phyloP scores from a whole-genome alignment of 2,797 vertebrate species.

The Babyrousa celebensis region DNA sequence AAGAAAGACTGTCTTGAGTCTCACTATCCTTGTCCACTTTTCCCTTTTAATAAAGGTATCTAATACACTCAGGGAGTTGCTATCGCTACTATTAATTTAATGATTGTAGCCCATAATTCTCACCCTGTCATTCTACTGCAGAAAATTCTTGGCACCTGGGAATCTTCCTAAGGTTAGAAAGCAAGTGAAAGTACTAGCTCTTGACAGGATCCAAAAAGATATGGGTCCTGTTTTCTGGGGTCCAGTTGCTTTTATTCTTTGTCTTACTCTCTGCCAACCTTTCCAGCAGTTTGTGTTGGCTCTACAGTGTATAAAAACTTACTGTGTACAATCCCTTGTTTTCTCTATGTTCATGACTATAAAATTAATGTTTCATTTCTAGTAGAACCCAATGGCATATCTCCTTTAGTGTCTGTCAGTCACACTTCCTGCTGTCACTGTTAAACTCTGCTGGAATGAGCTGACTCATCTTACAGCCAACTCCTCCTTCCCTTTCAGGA shows the following conservation, averaged over 20 bases:
- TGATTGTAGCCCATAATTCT: constrained; percentile 67
- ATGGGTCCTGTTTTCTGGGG: neutral
- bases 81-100: constrained; percentile 75
- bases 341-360: constrained; percentile 36
- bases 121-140: constrained; percentile 7
- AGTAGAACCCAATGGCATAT: constrained; percentile 38
- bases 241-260: constrained; percentile 28
- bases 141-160: constrained; percentile 58
- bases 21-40: neutral
- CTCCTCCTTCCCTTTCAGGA: neutral
- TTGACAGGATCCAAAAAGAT: neutral
- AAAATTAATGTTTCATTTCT: constrained; percentile 67
- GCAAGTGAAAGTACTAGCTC: constrained; percentile 31
- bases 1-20: neutral
- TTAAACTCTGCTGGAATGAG: constrained; percentile 51
- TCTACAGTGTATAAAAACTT: neutral
- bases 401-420: constrained; percentile 60
- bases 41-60: constrained; percentile 40
- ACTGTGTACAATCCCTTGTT: constrained; percentile 23
- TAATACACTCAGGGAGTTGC: neutral
- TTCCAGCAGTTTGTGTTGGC: constrained; percentile 14
- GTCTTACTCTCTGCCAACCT: constrained; percentile 36
- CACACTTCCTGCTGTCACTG: constrained; percentile 24
- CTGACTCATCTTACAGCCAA: constrained; percentile 64
- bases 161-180: constrained; percentile 57